Percentiles rank a stretch among this genome's conserved stretches.
These are phyloP conservation scores for Accipiter cooperii DNA, from an alignment of 2,113 vertebrate species.

Conservation along the genomic window DNA sequence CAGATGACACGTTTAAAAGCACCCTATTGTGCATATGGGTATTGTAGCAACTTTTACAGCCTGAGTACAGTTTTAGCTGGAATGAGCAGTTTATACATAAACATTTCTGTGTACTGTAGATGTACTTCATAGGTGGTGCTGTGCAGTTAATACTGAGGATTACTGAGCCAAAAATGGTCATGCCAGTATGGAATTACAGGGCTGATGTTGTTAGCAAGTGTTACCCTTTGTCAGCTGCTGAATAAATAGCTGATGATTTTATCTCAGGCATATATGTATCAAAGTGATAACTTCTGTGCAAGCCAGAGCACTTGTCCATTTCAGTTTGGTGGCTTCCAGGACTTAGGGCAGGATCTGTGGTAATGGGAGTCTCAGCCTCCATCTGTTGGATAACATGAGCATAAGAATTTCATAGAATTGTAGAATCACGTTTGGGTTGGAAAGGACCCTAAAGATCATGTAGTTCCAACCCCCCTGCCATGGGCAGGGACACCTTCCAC, in stretches of 20 bases:
- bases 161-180: neutral
- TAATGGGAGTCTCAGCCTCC: neutral
- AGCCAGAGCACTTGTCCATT: neutral
- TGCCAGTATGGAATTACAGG: neutral
- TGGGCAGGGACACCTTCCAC: too few relatives aligned
- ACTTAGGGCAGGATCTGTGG: neutral
- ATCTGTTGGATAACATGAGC: neutral
- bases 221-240: neutral
- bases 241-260: neutral
- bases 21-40: neutral
- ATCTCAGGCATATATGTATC: neutral
- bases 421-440: too few relatives aligned
- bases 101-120: neutral
- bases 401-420: neutral
- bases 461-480: too few relatives aligned
- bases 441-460: too few relatives aligned
- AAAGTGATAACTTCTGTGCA: neutral
- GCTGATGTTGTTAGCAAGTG: neutral
- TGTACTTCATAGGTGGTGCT: neutral
- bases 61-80: neutral
- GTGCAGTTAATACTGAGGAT: neutral
- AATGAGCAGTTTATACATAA: neutral
- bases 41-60: neutral
- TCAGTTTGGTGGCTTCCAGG: neutral
- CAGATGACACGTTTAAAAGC: slow-evolving; percentile 12